Base-by-base conservation (phyloP, 2,113 vertebrate genomes). In the Osmerus eperlanus region DNA sequence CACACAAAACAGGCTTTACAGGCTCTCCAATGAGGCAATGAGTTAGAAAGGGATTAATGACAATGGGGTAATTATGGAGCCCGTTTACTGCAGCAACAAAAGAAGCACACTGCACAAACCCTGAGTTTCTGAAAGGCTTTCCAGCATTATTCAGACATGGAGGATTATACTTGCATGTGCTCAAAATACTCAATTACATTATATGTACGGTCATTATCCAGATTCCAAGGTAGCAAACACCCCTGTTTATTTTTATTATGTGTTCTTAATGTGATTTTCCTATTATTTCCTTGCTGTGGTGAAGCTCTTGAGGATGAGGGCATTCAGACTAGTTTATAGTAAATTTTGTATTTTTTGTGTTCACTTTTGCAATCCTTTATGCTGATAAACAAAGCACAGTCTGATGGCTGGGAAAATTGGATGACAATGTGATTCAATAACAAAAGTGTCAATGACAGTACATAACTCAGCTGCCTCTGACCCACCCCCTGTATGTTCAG, bases 121-220 rank as follows among this genome's bases (percentile, higher is more conserved):
- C 21, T 6, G 19, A 13, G 8, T 60, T 21, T 23, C 19, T 60
- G 12, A 60, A 64, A 36, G 62, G 15, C 62, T 8, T 64, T 36
- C 28, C 62, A 28, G 23, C n/a, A 47, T 59, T 47, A 67, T 67
- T n/a, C 59, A 63, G 28, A 72, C 58, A 62, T 47, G 65, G 69
- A 19, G 61, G 70, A 67, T 56, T 72, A 64, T 63, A 64, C 63
- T 51, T 68, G 65, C 65, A 72, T 72, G 36, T 18, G 60, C 59
- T 63, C 41, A 51, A 19, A 53, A 71, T 53, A 52, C 14, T 41
- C 60, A 62, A 63, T 53, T n/a, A 63, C 41, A 52, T 51, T 61
- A 36, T 25, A 25, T 60, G 56, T 15, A 13, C 1, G 21, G 21
- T 41, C 56, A 70, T 71, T 71, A 71, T 71, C 18, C 41, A 41